Base-by-base conservation (phyloP, 2,888 invertebrate genomes). In the Prionchulus punctatus region DNA sequence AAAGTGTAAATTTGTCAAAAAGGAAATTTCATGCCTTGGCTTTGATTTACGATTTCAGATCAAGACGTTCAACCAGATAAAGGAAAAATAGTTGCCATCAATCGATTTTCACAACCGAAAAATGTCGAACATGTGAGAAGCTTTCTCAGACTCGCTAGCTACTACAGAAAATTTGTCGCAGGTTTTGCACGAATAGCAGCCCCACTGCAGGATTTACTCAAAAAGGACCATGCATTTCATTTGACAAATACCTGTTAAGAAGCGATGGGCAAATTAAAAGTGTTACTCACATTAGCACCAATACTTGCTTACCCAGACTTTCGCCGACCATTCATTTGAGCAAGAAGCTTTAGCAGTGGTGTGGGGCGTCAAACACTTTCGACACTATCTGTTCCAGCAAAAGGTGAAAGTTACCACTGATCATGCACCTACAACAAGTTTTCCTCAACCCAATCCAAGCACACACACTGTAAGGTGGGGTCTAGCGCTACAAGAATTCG, bases 331-430 rank as follows among this genome's bases (percentile, higher is more conserved):
- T 50, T 50, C 21, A 26, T 50, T 23, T 23, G 47, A 45, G 23
- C 47, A 45, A 45, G 23, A 45, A 23, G 47, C 47, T 7, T 23
- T 45, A n/a, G 47, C 47, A 7, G 23, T 45, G 4, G 23, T 45
- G 7, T 45, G 15, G n/a, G n/a, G 15, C 23, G 4, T 21, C 15
- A 50, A 64, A 4, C 71, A 71, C 57, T 74, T 72, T 55, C 56
- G 71, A n/a, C 69, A 67, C 0, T 76, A 73, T 56, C 60, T 76
- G 0, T 71, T 72, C 48, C 66, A 68, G 1, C 36, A 18, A 36
- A 7, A 7, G 36, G 7, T 7, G 12, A 36, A 7, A 36, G 7
- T 36, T 7, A 12, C 7, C 36, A 36, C 36, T 7, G 25, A 50
- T n/a, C 50, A 50, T 27, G 25, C 36, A 12, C 36, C 36, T 36